Evolutionary conservation across 2,113 vertebrate species (phyloP).

Genomic region (Actenoides lindsayi): DNA sequence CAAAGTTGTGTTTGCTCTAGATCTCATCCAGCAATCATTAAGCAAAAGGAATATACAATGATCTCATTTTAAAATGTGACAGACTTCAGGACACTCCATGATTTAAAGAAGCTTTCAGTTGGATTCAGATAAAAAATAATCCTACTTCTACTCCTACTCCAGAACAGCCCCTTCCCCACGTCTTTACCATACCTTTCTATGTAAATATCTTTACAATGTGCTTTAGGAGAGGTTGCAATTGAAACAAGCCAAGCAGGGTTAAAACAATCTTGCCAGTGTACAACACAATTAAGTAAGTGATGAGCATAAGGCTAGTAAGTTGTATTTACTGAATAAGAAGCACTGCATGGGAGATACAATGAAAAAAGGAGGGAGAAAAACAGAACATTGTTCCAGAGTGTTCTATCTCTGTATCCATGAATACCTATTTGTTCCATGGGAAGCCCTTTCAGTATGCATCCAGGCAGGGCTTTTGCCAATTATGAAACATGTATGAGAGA

Average conservation of each 20-base stretch:
- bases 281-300: not conserved
- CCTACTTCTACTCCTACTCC: not conserved
- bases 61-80: constrained; percentile 6
- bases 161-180: not conserved
- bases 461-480: not conserved
- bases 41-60: not conserved
- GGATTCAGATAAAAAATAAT: not conserved
- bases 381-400: not conserved
- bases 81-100: not conserved
- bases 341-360: not conserved
- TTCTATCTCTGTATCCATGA: not conserved
- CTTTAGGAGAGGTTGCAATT: not conserved
- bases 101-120: not conserved
- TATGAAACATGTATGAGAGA: not conserved
- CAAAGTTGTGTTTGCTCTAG: not conserved
- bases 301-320: not conserved
- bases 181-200: not conserved
- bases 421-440: not conserved
- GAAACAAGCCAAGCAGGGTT: not conserved
- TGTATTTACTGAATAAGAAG: not conserved
- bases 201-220: not conserved
- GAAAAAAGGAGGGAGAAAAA: not conserved
- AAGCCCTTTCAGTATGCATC: not conserved
- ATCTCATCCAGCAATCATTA: not conserved
- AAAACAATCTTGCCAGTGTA: not conserved